Percentiles rank a stretch among this genome's conserved stretches.
Conservation (phyloP, 2,797 vertebrate species). For the Taenioides sp. region DNA sequence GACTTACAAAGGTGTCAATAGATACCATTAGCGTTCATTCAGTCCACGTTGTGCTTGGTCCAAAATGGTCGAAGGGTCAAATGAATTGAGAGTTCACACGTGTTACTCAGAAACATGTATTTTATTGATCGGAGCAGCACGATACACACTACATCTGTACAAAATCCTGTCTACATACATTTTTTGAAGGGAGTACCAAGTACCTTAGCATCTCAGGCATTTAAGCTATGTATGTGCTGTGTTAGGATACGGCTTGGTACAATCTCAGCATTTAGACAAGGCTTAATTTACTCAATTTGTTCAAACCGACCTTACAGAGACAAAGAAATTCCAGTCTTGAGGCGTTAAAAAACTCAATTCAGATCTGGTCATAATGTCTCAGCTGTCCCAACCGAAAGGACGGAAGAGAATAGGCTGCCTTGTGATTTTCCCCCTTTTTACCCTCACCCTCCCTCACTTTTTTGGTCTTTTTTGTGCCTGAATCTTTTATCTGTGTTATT, state of each 20-base stretch:
- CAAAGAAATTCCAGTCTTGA: slow-evolving; percentile 93
- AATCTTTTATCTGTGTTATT: slow-evolving; percentile 98
- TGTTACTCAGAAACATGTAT: slow-evolving; percentile 55
- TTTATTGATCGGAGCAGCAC: slow-evolving; percentile 57
- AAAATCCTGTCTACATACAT: slow-evolving; percentile 36
- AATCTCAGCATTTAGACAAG: slow-evolving; percentile 86
- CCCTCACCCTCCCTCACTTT: slow-evolving; percentile 68
- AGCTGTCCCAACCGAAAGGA: slow-evolving; percentile 94
- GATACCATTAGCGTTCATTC: slow-evolving; percentile 46
- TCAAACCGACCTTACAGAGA: slow-evolving; percentile 80
- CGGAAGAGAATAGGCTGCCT: slow-evolving; percentile 95
- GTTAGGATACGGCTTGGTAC: slow-evolving; percentile 76
- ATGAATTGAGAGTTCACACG: slow-evolving; percentile 52
- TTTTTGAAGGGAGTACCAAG: slow-evolving; percentile 37
- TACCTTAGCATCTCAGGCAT: slow-evolving; percentile 69
- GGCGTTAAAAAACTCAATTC: slow-evolving; percentile 87
- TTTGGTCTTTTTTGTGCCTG: slow-evolving; percentile 81
- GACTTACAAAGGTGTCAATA: slow-evolving; percentile 36
- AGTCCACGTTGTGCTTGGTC: slow-evolving; percentile 51
- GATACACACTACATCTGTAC: slow-evolving; percentile 44
- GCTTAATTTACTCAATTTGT: slow-evolving; percentile 87
- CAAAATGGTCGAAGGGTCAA: slow-evolving; percentile 53
- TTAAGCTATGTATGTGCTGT: slow-evolving; percentile 74
- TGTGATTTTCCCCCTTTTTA: slow-evolving; percentile 86
- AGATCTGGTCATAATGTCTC: slow-evolving; percentile 94